These are phyloP conservation scores for Callyntrura guangdongensis DNA, from an alignment of 2,888 invertebrate species.

Conservation along the genomic window DNA sequence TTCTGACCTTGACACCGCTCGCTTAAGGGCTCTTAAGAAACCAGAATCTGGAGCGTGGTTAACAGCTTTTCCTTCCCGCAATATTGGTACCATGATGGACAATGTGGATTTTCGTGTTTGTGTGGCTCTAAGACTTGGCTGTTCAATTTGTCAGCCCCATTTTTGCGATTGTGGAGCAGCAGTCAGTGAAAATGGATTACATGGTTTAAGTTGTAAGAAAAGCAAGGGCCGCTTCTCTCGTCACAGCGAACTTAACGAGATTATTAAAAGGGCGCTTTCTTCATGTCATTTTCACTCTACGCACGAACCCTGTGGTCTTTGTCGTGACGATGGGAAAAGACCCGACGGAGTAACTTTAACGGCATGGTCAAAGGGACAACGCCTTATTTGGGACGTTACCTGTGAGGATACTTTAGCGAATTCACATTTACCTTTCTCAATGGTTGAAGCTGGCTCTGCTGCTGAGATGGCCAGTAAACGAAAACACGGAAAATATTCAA, in stretches of 20 bases:
- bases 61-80: conserved; percentile 26
- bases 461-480: neutral
- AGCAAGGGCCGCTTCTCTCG: neutral
- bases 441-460: conserved; percentile 20
- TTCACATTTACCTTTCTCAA: conserved; percentile 1
- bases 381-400: conserved; percentile 55
- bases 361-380: conserved; percentile 45
- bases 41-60: conserved; percentile 36
- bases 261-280: neutral
- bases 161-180: conserved; percentile 19
- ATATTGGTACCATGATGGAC: conserved; percentile 42
- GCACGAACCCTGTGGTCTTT: neutral
- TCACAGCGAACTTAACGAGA: neutral
- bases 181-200: neutral
- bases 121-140: conserved; percentile 31
- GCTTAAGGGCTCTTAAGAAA: neutral
- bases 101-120: conserved; percentile 15
- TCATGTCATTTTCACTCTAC: neutral
- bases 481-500: conserved; percentile 51
- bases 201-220: neutral
- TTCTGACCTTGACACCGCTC: neutral
- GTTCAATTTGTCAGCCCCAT: neutral
- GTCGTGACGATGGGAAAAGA: conserved; percentile 15
- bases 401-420: conserved; percentile 51
- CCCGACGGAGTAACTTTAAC: conserved; percentile 49